Conservation (phyloP, 2,113 vertebrate genomes). For the Rhinopomastus cyanomelas region DNA sequence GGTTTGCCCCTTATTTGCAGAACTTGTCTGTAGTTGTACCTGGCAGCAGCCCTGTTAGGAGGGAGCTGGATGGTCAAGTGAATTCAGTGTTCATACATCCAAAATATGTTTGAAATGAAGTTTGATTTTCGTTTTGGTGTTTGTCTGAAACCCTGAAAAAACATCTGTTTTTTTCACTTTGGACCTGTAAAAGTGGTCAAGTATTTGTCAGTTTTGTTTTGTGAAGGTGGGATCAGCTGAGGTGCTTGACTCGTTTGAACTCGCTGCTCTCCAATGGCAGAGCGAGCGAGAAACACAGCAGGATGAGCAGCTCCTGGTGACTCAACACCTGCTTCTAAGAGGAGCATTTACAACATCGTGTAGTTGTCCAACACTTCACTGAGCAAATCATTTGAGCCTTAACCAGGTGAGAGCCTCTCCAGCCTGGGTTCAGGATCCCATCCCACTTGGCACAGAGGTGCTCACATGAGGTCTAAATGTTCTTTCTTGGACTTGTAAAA, state of each 20-base stretch:
- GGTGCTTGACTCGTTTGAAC: not conserved
- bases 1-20: not conserved
- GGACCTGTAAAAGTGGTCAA: not conserved
- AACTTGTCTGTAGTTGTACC: not conserved
- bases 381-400: not conserved
- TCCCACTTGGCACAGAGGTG: not conserved
- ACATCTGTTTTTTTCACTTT: not conserved
- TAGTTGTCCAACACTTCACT: not conserved
- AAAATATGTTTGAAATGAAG: slow-evolving; percentile 7
- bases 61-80: not conserved
- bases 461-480: not conserved
- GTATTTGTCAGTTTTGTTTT: not conserved
- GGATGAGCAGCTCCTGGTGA: not conserved
- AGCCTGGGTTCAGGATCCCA: not conserved
- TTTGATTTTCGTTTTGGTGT: not conserved
- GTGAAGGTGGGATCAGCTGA: not conserved
- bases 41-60: not conserved
- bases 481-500: not conserved
- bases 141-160: not conserved
- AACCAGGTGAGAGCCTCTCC: not conserved
- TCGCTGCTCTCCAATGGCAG: not conserved
- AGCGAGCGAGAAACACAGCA: not conserved
- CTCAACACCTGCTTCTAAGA: not conserved
- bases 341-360: not conserved
- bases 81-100: not conserved